phyloP scores from a whole-genome alignment of 2,797 vertebrate species.

The Vultur gryphus region DNA sequence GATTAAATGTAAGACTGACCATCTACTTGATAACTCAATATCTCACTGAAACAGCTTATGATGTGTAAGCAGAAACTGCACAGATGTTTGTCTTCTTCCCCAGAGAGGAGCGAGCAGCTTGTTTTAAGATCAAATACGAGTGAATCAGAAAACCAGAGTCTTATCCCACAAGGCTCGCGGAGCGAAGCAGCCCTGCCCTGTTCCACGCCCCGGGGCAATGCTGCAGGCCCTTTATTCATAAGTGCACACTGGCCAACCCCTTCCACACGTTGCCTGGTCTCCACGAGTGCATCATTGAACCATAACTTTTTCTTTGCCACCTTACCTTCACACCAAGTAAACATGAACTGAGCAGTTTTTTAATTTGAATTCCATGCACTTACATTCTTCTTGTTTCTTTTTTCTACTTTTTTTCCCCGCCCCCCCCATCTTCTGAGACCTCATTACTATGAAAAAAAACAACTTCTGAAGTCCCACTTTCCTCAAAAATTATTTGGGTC shows the following conservation, averaged over 20 bases:
- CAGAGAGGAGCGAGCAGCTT: background rate
- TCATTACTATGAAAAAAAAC: background rate
- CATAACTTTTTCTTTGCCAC: background rate
- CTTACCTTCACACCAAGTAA: background rate
- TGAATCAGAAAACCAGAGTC: background rate
- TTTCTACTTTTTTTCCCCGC: background rate
- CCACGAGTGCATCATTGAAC: rapidly evolving
- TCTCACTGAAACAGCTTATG: background rate
- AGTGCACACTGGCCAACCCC: background rate
- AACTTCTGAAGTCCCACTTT: background rate
- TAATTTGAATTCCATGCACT: background rate
- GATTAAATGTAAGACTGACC: background rate
- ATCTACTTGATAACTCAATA: background rate
- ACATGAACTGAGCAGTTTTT: background rate
- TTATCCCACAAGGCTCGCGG: rapidly evolving
- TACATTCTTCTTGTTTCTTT: background rate
- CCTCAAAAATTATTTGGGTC: background rate
- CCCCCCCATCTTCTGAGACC: background rate
- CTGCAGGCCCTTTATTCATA: too few relatives aligned
- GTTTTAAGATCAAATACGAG: background rate
- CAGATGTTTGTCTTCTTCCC: background rate
- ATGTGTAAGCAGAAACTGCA: background rate
- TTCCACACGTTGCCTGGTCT: background rate
- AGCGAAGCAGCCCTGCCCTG: background rate
- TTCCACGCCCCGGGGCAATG: background rate